A percentile compares a stretch with the other conserved stretches of the same genome.
Evolutionary conservation across 1,140 invertebrate genomes (phyloP).

Genomic region (Bombus pascuorum): DNA sequence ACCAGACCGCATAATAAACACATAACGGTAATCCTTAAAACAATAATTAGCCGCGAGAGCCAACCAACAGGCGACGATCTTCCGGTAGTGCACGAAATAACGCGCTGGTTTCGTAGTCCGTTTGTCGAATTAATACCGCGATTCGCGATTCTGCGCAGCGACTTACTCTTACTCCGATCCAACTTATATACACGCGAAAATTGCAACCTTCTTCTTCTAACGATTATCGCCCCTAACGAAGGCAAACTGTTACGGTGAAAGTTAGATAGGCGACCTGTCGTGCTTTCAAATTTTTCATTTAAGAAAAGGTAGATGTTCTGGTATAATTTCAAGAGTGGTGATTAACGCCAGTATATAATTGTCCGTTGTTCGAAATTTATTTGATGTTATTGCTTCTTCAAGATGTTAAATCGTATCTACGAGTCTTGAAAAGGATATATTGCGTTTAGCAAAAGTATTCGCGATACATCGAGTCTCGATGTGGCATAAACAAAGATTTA

Average conservation of each 20-base stretch:
- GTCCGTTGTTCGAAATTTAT: too few relatives aligned
- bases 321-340: neutral
- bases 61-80: conserved; percentile 69
- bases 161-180: conserved; percentile 37
- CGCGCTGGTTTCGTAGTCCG: conserved; percentile 65
- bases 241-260: neutral
- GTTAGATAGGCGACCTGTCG: neutral
- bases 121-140: conserved; percentile 72
- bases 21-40: conserved; percentile 82
- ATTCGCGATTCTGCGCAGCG: conserved; percentile 50
- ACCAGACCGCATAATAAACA: conserved; percentile 78
- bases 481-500: too few relatives aligned
- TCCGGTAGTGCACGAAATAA: conserved; percentile 59
- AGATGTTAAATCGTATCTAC: too few relatives aligned
- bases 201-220: conserved; percentile 61
- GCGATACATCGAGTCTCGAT: too few relatives aligned
- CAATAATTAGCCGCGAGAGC: conserved; percentile 79
- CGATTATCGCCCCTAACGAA: conserved; percentile 47
- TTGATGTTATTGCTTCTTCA: too few relatives aligned
- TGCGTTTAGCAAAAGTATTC: too few relatives aligned
- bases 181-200: conserved; percentile 42
- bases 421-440: too few relatives aligned
- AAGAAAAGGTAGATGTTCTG: neutral
- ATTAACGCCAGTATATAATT: neutral
- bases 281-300: neutral